A percentile compares a stretch with the other conserved stretches of the same genome.
Evolutionary conservation across 2,113 vertebrate species (phyloP).

Genomic region (Lophochroa leadbeateri): DNA sequence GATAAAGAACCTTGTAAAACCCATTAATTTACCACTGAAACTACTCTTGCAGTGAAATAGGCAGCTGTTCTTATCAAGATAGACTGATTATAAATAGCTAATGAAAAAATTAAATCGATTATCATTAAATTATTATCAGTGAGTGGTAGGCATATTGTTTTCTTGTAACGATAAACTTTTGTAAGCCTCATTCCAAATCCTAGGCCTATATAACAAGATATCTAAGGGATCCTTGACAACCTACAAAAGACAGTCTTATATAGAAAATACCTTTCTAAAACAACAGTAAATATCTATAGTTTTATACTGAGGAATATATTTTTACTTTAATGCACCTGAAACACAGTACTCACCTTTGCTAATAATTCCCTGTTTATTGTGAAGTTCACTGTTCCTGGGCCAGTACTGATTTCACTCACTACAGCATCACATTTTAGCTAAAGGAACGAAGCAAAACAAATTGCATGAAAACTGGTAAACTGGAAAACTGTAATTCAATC

Average conservation of each 20-base stretch:
- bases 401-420: constrained; percentile 82
- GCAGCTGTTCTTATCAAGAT: neutral
- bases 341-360: constrained; percentile 81
- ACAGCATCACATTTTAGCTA: constrained; percentile 85
- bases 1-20: neutral
- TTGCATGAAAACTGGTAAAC: neutral
- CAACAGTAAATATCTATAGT: neutral
- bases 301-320: neutral
- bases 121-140: neutral
- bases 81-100: neutral
- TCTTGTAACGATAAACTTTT: neutral
- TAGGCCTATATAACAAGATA: neutral
- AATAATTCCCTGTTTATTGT: constrained; percentile 86
- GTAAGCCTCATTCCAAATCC: neutral
- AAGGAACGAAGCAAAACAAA: neutral
- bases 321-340: neutral
- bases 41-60: neutral
- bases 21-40: neutral
- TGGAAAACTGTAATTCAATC: neutral
- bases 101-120: neutral
- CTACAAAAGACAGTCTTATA: neutral
- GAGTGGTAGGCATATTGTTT: neutral
- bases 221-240: neutral
- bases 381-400: constrained; percentile 82
- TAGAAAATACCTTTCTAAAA: neutral